A percentile compares a stretch with the other conserved stretches of the same genome.
phyloP scores from a whole-genome alignment of 1,140 invertebrate genomes.

The Myzus persicae region DNA sequence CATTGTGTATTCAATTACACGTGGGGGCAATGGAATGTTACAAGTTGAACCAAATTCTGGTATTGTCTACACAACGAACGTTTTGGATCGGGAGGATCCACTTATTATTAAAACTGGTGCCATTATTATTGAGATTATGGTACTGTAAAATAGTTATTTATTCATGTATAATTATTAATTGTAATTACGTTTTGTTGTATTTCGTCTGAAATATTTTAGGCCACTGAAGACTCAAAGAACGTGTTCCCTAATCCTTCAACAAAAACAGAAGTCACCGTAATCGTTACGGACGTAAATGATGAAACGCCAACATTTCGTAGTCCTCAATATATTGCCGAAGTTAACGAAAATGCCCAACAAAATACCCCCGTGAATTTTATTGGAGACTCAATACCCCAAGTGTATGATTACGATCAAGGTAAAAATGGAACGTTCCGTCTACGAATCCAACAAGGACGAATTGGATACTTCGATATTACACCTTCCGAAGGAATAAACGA shows the following conservation, averaged over 20 bases:
- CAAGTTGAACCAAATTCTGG: conserved; percentile 84
- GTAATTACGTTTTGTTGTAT: neutral
- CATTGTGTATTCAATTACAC: conserved; percentile 82
- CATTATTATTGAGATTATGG: conserved; percentile 85
- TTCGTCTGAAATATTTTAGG: conserved; percentile 66
- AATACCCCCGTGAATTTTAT: conserved; percentile 90
- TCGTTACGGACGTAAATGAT: conserved; percentile 94
- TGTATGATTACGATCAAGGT: conserved; percentile 92
- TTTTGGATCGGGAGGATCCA: conserved; percentile 84
- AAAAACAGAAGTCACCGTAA: conserved; percentile 89
- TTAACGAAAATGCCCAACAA: conserved; percentile 89
- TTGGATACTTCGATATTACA: conserved; percentile 87
- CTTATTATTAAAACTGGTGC: conserved; percentile 80
- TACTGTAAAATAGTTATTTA: conserved; percentile 64
- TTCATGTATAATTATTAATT: neutral
- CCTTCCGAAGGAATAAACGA: conserved; percentile 90
- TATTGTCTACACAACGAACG: conserved; percentile 77
- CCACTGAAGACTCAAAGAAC: conserved; percentile 72
- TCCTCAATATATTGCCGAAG: conserved; percentile 81
- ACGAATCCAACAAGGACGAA: conserved; percentile 79
- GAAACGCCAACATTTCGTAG: conserved; percentile 87
- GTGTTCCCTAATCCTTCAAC: conserved; percentile 76
- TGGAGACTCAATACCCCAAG: conserved; percentile 81
- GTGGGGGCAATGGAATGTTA: conserved; percentile 74
- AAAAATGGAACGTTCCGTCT: conserved; percentile 91